A percentile compares a stretch with the other conserved stretches of the same genome.
These are phyloP conservation scores for Polyommatus iphigenia DNA, from an alignment of 2,888 invertebrate genomes.

Conservation along the genomic window DNA sequence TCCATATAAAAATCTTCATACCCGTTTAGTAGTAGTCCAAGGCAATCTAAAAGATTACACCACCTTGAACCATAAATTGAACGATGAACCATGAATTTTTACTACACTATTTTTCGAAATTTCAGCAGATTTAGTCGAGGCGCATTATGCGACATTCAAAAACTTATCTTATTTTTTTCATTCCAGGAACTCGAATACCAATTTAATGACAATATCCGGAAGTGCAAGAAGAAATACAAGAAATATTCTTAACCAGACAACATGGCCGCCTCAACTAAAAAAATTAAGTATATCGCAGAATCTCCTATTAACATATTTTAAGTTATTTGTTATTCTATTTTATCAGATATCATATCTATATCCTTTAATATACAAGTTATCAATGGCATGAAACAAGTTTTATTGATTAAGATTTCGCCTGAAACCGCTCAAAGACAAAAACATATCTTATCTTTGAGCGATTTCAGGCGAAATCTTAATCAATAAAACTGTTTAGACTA, in stretches of 20 bases:
- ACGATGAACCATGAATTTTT: too few relatives aligned
- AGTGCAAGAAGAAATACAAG: not conserved
- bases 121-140: not conserved
- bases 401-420: too few relatives aligned
- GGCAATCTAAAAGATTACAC: not conserved
- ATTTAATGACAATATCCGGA: not conserved
- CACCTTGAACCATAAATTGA: not conserved
- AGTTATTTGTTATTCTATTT: not conserved
- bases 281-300: not conserved
- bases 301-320: not conserved
- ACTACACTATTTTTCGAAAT: not conserved
- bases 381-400: not conserved
- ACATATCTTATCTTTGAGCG: constrained; percentile 7
- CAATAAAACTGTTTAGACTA: not conserved
- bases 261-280: not conserved
- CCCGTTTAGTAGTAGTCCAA: not conserved
- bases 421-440: too few relatives aligned
- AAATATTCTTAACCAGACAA: not conserved
- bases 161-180: not conserved
- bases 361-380: not conserved
- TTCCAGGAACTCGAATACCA: constrained; percentile 25
- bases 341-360: not conserved
- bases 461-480: not conserved
- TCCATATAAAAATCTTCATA: too few relatives aligned
- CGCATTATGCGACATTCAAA: not conserved